Base-by-base conservation (phyloP, 2,888 invertebrate genomes). In the Xestia sexstrigata region DNA sequence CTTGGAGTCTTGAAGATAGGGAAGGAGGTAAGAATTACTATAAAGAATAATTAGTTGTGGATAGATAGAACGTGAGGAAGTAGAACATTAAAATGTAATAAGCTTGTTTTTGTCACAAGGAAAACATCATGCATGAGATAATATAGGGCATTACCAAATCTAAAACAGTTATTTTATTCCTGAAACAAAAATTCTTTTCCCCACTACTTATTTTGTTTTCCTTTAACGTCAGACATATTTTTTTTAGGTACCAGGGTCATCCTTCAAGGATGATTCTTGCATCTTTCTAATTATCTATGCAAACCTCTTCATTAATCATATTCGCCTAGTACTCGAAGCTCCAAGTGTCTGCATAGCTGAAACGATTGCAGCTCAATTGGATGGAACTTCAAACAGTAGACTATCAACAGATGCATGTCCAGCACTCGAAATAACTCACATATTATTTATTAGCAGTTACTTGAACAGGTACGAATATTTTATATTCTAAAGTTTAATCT, bases 401-500 rank as follows among this genome's bases (percentile, higher is more conserved):
- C 80, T 80, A 82, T 82, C 83, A 35, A 49, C 76, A 69, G 70
- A 76, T 58, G 68, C 83, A 70, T 62, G 23, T 39, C 30, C 30
- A 39, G 39, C 60, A 81, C 78, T 77, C 47, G 30, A 60, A 82
- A 77, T 82, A 83, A 62, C 60, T 67, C 13, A 2, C 17, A 42
- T 66, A 55, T 13, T 49, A 72, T 66, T 13, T 49, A 72, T 66
- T 81, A 60, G 66, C 78, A 63, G 63, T 11, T 49, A 49, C 49
- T 49, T 35, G 35, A 47, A 68, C 23, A 49, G 9, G 8, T 62
- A 68, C n/a, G 52, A 52, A 62, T 62, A 35, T 52, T 55, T n/a
- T n/a, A n/a, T n/a, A n/a, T n/a, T n/a, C n/a, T n/a, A n/a, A n/a
- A n/a, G 47, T 47, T 67, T 13, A 8, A 30, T 47, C 20, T 30